These are phyloP conservation scores for Sogatella furcifera DNA, from an alignment of 1,140 invertebrate species.

Conservation along the genomic window DNA sequence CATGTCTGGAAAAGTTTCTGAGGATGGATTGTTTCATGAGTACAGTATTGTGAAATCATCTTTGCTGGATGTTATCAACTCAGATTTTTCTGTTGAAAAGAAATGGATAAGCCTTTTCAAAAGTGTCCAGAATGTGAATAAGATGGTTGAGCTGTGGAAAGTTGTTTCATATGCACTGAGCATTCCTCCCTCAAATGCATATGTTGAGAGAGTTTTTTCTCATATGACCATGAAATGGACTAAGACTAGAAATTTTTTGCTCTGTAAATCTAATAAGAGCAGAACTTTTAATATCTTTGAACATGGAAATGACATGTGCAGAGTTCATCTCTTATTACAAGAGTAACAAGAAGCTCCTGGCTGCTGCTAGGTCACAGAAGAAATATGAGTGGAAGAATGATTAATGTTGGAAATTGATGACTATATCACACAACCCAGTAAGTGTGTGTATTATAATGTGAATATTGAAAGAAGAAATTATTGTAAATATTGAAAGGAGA, in stretches of 20 bases:
- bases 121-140: background rate
- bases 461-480: no score
- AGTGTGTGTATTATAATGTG: no score
- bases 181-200: slow-evolving; percentile 2
- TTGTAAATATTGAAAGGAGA: no score
- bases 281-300: slow-evolving; percentile 4
- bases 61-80: background rate
- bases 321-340: no score
- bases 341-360: no score
- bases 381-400: no score
- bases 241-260: slow-evolving; percentile 7
- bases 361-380: no score
- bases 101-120: background rate
- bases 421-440: no score
- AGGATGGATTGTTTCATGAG: background rate
- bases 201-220: background rate
- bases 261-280: slow-evolving; percentile 7
- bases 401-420: no score
- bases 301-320: background rate
- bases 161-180: background rate
- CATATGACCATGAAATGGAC: slow-evolving; percentile 4
- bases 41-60: background rate
- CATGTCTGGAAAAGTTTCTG: background rate
- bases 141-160: background rate
- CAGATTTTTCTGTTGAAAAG: background rate